phyloP scores from a whole-genome alignment of 1,140 invertebrate species.

The Bombus balteatus region DNA sequence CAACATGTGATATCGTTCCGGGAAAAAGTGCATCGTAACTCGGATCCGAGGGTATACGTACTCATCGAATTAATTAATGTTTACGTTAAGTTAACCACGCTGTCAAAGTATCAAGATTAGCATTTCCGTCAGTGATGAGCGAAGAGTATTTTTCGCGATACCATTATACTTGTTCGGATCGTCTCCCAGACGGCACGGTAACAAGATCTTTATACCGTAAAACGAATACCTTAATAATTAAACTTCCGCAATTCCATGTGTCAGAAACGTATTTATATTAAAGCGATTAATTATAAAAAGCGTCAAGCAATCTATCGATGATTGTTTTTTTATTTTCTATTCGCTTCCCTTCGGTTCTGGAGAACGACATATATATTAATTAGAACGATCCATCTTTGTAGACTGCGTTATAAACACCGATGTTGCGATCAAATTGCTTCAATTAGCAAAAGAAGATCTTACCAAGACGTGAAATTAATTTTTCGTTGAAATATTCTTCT shows the following conservation, averaged over 20 bases:
- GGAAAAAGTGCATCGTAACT: not conserved
- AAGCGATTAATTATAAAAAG: not conserved
- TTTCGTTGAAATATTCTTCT: too few relatives aligned
- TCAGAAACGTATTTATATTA: not conserved
- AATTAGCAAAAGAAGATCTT: not conserved
- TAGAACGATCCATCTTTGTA: too few relatives aligned
- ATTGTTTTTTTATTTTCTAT: too few relatives aligned
- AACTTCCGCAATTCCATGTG: conserved; percentile 48
- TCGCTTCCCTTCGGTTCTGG: too few relatives aligned
- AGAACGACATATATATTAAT: too few relatives aligned
- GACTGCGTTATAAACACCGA: too few relatives aligned
- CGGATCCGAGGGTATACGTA: not conserved
- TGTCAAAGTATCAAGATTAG: not conserved
- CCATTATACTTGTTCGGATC: conserved; percentile 39
- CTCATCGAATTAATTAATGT: conserved; percentile 33
- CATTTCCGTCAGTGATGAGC: conserved; percentile 9
- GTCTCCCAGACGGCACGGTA: conserved; percentile 21
- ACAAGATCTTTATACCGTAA: conserved; percentile 61
- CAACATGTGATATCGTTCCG: not conserved
- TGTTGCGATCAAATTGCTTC: not conserved
- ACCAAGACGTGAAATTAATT: not conserved
- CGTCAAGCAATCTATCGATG: too few relatives aligned
- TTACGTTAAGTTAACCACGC: not conserved
- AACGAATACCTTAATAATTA: conserved; percentile 70
- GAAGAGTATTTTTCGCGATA: not conserved